Base-by-base conservation (phyloP, 2,888 invertebrate species). In the Tachystola acroxantha region DNA sequence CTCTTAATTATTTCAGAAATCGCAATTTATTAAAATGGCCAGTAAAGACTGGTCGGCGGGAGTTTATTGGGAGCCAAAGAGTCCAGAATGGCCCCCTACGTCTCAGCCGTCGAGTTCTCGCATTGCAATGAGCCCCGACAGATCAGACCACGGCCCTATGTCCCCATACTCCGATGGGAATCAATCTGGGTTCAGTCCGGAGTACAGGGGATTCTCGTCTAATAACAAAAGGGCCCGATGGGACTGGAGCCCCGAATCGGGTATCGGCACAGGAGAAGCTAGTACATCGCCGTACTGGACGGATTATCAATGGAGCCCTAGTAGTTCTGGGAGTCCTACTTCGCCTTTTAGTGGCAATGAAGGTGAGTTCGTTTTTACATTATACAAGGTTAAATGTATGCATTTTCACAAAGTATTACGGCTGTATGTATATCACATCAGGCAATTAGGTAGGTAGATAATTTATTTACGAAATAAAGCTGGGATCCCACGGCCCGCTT, bases 251-350 rank as follows among this genome's bases (percentile, higher is more conserved):
- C 84, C 86, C 0, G 81, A 84, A 41, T 86, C 86, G 1, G 76
- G 77, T 0, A 46, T 75, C 7, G 68, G 80, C 45, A 64, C 73
- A 4, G 24, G 2, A 35, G 61, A 72, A 2, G 71, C 73, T 40
- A 62, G 66, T 2, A 52, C 68, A 7, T 82, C 84, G 2, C 72
- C 80, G 1, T 59, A 72, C 36, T 73, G 78, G 70, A 72, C 70
- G 7, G 77, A 82, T 10, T 88, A 81, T 43, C 87, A 88, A 46
- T 89, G 88, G 89, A 90, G 89, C 47, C 88, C 89, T 0, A 73
- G 72, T 13, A 89, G 89, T 55, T 79, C 85, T 9, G 70, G 74
- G 5, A 78, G 88, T 11, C 78, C 88, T n/a, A 76, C 79, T 2
- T 89, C 90, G 19, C 88, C 80, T 9, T 68, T 72, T 39, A 84